Conservation (phyloP, 2,113 vertebrate genomes). For the Orthonyx spaldingii region DNA sequence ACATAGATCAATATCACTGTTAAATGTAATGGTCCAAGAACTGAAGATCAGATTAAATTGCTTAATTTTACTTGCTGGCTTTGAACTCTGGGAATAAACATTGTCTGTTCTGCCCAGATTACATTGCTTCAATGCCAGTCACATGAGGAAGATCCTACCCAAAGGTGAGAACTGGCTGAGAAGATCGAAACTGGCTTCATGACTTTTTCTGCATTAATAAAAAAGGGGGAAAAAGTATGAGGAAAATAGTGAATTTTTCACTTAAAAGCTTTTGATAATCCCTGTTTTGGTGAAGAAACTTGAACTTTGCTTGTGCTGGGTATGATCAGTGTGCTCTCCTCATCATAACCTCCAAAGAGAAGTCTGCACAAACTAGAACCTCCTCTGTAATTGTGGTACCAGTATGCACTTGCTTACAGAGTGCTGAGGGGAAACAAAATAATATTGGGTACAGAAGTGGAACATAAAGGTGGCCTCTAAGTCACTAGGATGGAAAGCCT, state of each 20-base stretch:
- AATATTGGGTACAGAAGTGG: background rate
- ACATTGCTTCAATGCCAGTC: background rate
- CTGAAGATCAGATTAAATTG: background rate
- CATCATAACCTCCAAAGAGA: background rate
- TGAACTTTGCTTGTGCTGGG: background rate
- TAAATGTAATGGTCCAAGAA: background rate
- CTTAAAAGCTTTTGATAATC: background rate
- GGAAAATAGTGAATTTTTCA: background rate
- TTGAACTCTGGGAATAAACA: background rate
- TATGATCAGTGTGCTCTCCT: background rate
- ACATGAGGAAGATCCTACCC: background rate
- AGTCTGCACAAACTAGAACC: background rate
- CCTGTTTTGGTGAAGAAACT: background rate
- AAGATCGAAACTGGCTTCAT: background rate
- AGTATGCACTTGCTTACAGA: background rate
- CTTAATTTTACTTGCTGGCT: background rate
- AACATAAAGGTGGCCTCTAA: background rate
- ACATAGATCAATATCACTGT: background rate
- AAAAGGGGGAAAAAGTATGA: accelerated
- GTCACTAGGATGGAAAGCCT: background rate
- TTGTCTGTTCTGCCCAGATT: background rate
- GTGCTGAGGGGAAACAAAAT: background rate
- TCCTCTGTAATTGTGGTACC: background rate
- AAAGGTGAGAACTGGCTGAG: background rate
- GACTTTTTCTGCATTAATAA: background rate